These are phyloP conservation scores for Manis pentadactyla DNA, from an alignment of 2,797 vertebrate genomes.

Conservation along the genomic window DNA sequence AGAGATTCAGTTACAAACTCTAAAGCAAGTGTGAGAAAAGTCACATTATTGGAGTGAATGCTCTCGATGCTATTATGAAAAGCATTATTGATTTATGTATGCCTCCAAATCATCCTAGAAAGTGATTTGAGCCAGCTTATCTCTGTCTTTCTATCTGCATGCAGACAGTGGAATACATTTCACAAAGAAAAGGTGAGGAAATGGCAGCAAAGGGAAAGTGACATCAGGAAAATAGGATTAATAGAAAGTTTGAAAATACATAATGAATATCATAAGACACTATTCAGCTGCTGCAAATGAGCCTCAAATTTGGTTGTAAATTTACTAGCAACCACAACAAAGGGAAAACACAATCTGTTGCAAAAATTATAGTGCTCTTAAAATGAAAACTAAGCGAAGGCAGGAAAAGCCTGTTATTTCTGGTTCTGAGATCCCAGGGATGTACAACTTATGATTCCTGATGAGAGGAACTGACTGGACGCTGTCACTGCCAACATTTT, in stretches of 20 bases:
- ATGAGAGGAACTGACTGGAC: neutral
- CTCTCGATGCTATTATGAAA: constrained; percentile 50
- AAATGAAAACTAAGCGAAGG: constrained; percentile 53
- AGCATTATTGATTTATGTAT: constrained; percentile 68
- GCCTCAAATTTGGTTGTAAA: constrained; percentile 41
- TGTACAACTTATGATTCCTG: neutral
- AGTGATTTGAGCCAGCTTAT: constrained; percentile 38
- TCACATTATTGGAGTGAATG: neutral
- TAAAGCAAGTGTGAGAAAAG: constrained; percentile 9
- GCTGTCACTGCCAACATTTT: neutral
- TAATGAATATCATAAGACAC: constrained; percentile 60
- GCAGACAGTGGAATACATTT: neutral
- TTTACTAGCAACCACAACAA: constrained; percentile 58
- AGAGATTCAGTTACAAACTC: constrained; percentile 12
- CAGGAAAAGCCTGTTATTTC: neutral
- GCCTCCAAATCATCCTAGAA: constrained; percentile 55
- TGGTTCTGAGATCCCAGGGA: neutral
- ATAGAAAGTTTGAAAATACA: constrained; percentile 44
- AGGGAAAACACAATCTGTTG: constrained; percentile 41
- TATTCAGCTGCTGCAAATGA: constrained; percentile 12
- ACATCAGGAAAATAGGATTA: constrained; percentile 54
- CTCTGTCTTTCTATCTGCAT: constrained; percentile 5
- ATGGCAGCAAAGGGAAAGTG: constrained; percentile 52
- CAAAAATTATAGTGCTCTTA: constrained; percentile 17
- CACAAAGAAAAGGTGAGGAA: constrained; percentile 54